Evolutionary conservation across 1,140 invertebrate species (phyloP).

Genomic region (Papilio helenus): DNA sequence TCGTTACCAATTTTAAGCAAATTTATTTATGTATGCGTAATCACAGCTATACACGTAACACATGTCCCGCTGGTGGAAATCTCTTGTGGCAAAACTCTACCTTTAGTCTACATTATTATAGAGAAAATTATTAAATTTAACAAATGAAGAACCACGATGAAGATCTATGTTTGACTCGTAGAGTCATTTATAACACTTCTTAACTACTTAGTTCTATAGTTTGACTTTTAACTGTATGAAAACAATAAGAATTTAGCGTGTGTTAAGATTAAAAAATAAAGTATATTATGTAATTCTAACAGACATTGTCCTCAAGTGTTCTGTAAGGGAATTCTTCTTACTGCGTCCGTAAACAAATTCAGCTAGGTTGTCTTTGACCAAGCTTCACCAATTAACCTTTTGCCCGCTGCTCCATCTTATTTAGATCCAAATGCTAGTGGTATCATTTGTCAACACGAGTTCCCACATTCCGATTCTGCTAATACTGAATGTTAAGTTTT

Average conservation of each 20-base stretch:
- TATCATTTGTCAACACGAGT: conserved; percentile 20
- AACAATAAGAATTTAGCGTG: too few species aligned
- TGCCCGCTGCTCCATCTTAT: background rate
- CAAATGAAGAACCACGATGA: background rate
- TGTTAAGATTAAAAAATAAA: too few species aligned
- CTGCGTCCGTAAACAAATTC: background rate
- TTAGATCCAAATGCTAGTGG: conserved; percentile 3
- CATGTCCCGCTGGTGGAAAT: background rate
- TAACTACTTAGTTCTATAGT: background rate
- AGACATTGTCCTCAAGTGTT: background rate
- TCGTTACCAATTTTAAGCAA: conserved; percentile 39
- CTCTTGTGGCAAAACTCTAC: background rate
- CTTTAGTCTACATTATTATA: background rate
- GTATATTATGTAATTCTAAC: background rate
- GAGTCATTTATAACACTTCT: too few species aligned
- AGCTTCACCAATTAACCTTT: conserved; percentile 23
- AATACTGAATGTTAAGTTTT: background rate
- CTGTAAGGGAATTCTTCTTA: background rate
- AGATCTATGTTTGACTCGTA: too few species aligned
- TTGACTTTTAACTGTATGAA: background rate
- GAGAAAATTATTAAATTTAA: background rate
- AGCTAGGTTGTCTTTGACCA: background rate
- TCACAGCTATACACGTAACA: conserved; percentile 18
- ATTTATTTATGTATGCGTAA: conserved; percentile 41
- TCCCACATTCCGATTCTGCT: background rate